Percentiles rank a stretch among this genome's conserved stretches.
phyloP scores from a whole-genome alignment of 2,113 vertebrate species.

The Aptenodytes patagonicus region DNA sequence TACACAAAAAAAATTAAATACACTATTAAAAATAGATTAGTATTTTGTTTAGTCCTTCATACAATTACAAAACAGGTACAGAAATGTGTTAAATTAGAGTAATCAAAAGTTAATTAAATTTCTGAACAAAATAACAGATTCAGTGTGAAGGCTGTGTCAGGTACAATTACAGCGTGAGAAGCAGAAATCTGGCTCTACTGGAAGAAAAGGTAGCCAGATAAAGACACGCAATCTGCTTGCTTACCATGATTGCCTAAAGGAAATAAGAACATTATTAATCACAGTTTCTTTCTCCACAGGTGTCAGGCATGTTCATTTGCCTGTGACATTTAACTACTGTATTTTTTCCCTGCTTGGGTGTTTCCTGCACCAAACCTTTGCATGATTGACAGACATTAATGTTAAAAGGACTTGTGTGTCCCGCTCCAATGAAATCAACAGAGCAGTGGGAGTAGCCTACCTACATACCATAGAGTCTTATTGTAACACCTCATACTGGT shows the following conservation, averaged over 20 bases:
- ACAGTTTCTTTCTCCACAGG: neutral
- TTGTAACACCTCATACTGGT: accelerated
- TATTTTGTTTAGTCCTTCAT: conserved; percentile 16
- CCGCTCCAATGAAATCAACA: neutral
- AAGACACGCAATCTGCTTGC: neutral
- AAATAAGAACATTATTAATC: neutral
- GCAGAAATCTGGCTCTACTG: neutral
- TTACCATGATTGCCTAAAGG: neutral
- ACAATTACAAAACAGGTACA: conserved; percentile 12
- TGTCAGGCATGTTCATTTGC: neutral
- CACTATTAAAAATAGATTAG: neutral
- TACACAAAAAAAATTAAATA: neutral
- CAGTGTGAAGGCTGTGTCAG: neutral
- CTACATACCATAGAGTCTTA: neutral
- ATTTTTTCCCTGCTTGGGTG: neutral
- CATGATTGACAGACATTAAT: neutral
- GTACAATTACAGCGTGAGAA: neutral
- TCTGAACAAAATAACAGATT: neutral
- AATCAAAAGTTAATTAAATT: conserved; percentile 37
- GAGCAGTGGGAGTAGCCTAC: neutral
- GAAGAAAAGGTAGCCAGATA: neutral
- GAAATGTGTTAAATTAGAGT: neutral
- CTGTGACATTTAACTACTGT: neutral
- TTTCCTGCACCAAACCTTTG: neutral
- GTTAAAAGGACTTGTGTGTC: neutral